These are phyloP conservation scores for Spatulosminthurus flaviceps DNA, from an alignment of 2,888 invertebrate genomes.

Conservation along the genomic window DNA sequence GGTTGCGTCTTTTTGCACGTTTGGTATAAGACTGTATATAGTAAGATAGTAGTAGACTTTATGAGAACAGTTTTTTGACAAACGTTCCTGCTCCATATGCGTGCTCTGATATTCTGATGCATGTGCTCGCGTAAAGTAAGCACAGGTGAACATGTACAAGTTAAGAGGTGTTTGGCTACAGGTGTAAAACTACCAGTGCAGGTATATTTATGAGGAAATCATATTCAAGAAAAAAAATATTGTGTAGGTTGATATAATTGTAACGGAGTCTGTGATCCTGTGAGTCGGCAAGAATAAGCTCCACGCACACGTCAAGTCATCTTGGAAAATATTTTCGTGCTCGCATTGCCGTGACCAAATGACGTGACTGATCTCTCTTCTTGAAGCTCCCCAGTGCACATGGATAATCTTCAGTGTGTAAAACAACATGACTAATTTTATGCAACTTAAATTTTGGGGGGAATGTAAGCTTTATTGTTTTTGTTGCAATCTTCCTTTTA, in stretches of 20 bases:
- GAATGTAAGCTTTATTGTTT: too few relatives aligned
- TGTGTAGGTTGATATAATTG: not conserved
- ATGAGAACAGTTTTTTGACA: too few relatives aligned
- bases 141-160: too few relatives aligned
- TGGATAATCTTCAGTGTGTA: not conserved
- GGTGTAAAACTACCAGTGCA: not conserved
- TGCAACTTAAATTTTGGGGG: not conserved
- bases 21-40: not conserved
- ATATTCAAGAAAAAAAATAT: not conserved
- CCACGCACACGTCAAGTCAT: not conserved
- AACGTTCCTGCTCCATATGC: too few relatives aligned
- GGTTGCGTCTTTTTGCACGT: not conserved
- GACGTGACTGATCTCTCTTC: slow-evolving; percentile 12
- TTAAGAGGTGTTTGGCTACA: too few relatives aligned
- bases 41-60: too few relatives aligned
- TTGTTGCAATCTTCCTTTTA: too few relatives aligned
- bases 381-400: not conserved
- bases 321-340: not conserved
- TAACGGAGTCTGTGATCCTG: not conserved
- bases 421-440: not conserved
- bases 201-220: not conserved
- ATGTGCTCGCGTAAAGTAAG: too few relatives aligned
- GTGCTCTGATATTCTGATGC: too few relatives aligned
- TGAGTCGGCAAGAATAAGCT: not conserved
- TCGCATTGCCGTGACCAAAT: not conserved